Base-by-base conservation (phyloP, 2,797 vertebrate genomes). In the Lepidocolaptes lacrymiger region DNA sequence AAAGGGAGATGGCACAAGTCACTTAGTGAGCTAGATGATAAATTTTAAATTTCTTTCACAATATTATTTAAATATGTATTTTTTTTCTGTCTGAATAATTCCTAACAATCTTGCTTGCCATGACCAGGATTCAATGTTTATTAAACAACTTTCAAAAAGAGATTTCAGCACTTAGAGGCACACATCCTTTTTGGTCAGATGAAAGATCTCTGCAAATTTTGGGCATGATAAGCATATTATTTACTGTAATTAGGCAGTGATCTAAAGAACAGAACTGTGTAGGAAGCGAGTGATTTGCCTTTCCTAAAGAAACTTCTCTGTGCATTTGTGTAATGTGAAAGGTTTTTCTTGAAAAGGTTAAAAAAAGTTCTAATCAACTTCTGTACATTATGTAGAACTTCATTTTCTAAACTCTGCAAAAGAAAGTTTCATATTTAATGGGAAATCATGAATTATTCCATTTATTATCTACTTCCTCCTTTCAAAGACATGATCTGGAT, bases 371-470 rank as follows among this genome's bases (percentile, higher is more conserved):
- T 98, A 98, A 99, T 99, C 98, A 98, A 99, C 98, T 98, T 98
- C 97, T 98, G 99, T 99, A 99, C 99, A 99, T 99, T 99, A 99
- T 99, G 99, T 99, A 99, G 98, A 98, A 99, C 99, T 99, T 99
- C 98, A 99, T 98, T 98, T 99, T 99, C 98, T 98, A 98, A 99
- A 99, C 98, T 99, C 98, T 98, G 98, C 98, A 98, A 98, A 98
- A 99, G 98, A 99, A 99, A 99, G 98, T 99, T 99, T 99, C 99
- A 99, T 99, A 99, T 99, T 99, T 99, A 99, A 99, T 99, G 98
- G 98, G 98, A 97, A 98, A 98, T 99, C 99, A 99, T 99, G 98
- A 99, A 99, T 99, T 99, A 99, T 99, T 99, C 99, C 97, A 99
- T 99, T 99, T 99, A 99, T 99, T 99, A 99, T 99, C 98, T 98